Base-by-base conservation (phyloP, 2,113 vertebrate species). In the Silurus glanis region DNA sequence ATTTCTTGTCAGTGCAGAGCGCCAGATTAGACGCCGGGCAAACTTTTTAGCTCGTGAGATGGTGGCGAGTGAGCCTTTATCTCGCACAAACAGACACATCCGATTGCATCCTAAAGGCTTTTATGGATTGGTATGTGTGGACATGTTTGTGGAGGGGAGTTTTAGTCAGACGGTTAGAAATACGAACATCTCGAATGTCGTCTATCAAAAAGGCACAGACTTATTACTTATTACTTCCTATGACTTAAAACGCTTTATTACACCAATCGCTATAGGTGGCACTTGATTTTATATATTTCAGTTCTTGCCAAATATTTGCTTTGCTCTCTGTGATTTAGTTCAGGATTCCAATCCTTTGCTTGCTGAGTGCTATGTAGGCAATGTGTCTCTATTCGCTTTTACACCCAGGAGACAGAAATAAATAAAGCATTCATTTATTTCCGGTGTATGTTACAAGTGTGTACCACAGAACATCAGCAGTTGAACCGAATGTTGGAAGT, bases 31-130 rank as follows among this genome's bases (percentile, higher is more conserved):
- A 86, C 83, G 56, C 78, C 75, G 85, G 90, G 89, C 37, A 37
- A 90, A 92, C 91, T 92, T 92, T 90, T 87, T 88, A 90, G 88
- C 86, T 89, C 88, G 80, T 72, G 90, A 80, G 89, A 89, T 49
- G 37, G 75, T n/a, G 79, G 87, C 80, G 89, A 89, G 86, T 67
- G 37, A 81, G 87, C 88, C 89, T 93, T 93, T 93, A 93, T 93
- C 92, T 92, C 88, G 49, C 51, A 53, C 85, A 91, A 93, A 92
- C 92, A 93, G 92, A 92, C 87, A 87, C 88, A 86, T 85, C 88
- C 89, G 87, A 92, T 89, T 85, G 86, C 86, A 82, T 91, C 91
- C 90, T 83, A 58, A 88, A 91, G 91, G 88, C 83, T 61, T 92
- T 89, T 87, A 86, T 83, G 87, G 89, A 88, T 85, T 83, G 91